phyloP scores from a whole-genome alignment of 2,888 invertebrate species.

The Ornithoptera alexandrae region DNA sequence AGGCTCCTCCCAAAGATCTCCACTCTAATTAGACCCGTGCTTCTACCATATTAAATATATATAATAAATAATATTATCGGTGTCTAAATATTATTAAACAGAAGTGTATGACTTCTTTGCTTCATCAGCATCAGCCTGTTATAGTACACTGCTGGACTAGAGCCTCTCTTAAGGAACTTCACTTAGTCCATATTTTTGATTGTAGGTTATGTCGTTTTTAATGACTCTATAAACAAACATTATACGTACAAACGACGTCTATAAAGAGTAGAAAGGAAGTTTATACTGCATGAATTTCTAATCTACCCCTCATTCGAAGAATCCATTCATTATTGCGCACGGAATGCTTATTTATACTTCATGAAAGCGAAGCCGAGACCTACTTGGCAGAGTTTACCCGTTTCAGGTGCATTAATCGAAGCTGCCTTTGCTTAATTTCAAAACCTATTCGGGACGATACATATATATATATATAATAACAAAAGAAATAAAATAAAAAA shows the following conservation, averaged over 20 bases:
- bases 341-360: constrained; percentile 19
- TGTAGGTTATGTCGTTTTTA: not conserved
- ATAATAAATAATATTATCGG: too few relatives aligned
- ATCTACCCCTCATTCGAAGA: constrained; percentile 3
- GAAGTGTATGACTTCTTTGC: too few relatives aligned
- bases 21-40: too few relatives aligned
- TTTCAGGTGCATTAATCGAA: constrained; percentile 1
- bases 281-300: constrained; percentile 21
- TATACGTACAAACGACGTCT: constrained; percentile 1
- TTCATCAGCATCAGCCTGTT: too few relatives aligned
- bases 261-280: constrained; percentile 9
- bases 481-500: not conserved
- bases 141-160: too few relatives aligned
- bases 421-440: not conserved
- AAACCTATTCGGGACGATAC: not conserved
- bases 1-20: too few relatives aligned
- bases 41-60: too few relatives aligned
- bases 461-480: not conserved
- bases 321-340: constrained; percentile 10
- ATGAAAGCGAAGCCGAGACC: constrained; percentile 12
- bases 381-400: constrained; percentile 21
- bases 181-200: too few relatives aligned
- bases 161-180: too few relatives aligned
- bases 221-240: not conserved
- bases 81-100: too few relatives aligned